Evolutionary conservation across 2,797 vertebrate species (phyloP).

Genomic region (Adelosebastes latens): DNA sequence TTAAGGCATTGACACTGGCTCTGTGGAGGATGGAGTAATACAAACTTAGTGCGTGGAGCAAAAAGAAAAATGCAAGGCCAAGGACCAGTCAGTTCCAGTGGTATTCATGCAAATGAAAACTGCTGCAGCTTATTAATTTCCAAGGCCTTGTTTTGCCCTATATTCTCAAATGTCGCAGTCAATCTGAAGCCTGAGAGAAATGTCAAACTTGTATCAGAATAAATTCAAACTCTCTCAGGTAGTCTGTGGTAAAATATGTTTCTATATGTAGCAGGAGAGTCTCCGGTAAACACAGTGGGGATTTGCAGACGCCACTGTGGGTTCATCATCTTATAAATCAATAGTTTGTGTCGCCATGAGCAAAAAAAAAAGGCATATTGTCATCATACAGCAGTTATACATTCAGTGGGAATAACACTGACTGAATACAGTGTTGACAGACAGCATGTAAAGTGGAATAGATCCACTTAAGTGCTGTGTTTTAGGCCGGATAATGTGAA

Average conservation of each 20-base stretch:
- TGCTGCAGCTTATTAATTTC: conserved; percentile 60
- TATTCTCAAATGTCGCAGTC: conserved; percentile 66
- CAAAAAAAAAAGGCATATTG: conserved; percentile 31
- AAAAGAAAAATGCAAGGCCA: conserved; percentile 13
- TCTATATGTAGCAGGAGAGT: conserved; percentile 26
- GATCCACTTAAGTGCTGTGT: conserved; percentile 46
- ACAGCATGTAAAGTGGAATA: conserved; percentile 36
- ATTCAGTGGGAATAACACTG: conserved; percentile 15
- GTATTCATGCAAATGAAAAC: conserved; percentile 66
- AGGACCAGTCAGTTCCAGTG: conserved; percentile 29
- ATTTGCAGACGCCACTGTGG: conserved; percentile 29
- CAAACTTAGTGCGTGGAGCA: neutral
- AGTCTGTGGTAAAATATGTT: conserved; percentile 20
- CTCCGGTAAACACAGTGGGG: conserved; percentile 28
- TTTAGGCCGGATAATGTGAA: conserved; percentile 52
- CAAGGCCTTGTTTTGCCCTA: conserved; percentile 66
- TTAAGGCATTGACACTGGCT: conserved; percentile 7
- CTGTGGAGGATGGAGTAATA: neutral
- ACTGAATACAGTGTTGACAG: conserved; percentile 40
- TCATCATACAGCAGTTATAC: conserved; percentile 15
- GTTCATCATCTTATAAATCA: conserved; percentile 60
- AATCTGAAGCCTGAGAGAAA: conserved; percentile 60
- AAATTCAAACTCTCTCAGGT: conserved; percentile 21
- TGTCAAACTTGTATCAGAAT: conserved; percentile 50
- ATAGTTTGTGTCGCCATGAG: conserved; percentile 51